These are phyloP conservation scores for Drosophila tanythrix DNA, from an alignment of 2,888 invertebrate genomes.

Conservation along the genomic window DNA sequence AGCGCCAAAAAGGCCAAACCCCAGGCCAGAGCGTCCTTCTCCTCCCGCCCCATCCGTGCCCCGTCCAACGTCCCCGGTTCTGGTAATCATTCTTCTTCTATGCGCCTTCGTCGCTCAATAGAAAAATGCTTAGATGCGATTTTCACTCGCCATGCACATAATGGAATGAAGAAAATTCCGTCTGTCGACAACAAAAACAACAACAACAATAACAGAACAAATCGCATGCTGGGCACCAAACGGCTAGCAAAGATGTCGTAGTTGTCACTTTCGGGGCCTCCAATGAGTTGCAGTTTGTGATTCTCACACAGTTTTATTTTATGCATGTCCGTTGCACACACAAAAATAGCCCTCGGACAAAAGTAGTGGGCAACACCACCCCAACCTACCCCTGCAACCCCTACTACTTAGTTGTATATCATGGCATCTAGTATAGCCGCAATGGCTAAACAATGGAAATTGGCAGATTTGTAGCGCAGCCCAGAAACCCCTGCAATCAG, in stretches of 20 bases:
- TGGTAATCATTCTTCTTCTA: constrained; percentile 34
- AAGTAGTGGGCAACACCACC: constrained; percentile 65
- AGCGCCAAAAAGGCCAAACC: constrained; percentile 75
- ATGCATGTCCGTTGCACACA: constrained; percentile 66
- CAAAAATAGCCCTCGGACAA: constrained; percentile 85
- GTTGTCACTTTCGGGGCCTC: constrained; percentile 76
- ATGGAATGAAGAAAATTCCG: constrained; percentile 84
- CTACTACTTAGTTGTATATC: constrained; percentile 34
- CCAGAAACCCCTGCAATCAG: constrained; percentile 69
- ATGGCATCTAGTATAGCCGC: constrained; percentile 47
- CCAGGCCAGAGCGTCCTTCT: constrained; percentile 57
- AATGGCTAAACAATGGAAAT: constrained; percentile 75
- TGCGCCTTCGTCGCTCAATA: constrained; percentile 64
- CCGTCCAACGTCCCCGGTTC: constrained; percentile 17
- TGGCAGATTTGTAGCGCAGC: constrained; percentile 74
- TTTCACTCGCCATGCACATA: constrained; percentile 77
- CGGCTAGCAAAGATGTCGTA: constrained; percentile 63
- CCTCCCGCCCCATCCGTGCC: background rate
- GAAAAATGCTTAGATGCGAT: constrained; percentile 80
- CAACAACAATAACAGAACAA: constrained; percentile 37
- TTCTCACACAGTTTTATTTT: constrained; percentile 66
- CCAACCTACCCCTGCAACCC: constrained; percentile 41
- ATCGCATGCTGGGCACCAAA: constrained; percentile 71
- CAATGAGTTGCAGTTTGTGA: constrained; percentile 73
- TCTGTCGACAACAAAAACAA: constrained; percentile 69